Base-by-base conservation (phyloP, 2,113 vertebrate species). In the Taurulus bubalis region DNA sequence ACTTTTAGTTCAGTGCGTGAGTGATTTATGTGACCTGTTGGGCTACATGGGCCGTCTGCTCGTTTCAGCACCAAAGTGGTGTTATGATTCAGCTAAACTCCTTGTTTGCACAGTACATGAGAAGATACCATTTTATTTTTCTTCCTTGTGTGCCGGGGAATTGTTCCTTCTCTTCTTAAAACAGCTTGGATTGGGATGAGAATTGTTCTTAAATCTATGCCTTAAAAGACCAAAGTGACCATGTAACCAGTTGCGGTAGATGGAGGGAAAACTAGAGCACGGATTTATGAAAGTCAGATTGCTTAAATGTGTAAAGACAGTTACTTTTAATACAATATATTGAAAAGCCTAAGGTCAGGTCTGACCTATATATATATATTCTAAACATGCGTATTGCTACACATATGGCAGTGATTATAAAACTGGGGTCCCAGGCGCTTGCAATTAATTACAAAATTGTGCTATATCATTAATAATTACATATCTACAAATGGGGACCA, bases 1-100 rank as follows among this genome's bases (percentile, higher is more conserved):
- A 78, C 68, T 80, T 78, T 36, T 34, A 53, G 24, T 56, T 75
- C 28, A 78, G 66, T 38, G 64, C 56, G 22, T 69, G 47, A 76
- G 56, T 34, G 63, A 70, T 81, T 82, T 77, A 70, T 56, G 67
- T 71, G 71, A 51, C 56, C 47, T 38, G 45, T 65, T 15, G 8
- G 51, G 42, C 59, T 34, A 0, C 45, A 22, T 0, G 2, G 30
- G 40, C 49, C 60, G 32, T 66, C 53, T 53, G 16, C 4, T 68
- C 42, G 2, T 82, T 77, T 80, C 71, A 58, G 12, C 53, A 38
- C 56, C 55, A 56, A 26, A 80, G 59, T 24, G 36, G 30, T 0
- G 8, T 32, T 4, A 36, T 58, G 18, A 34, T 56, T 69, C n/a
- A 30, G 58, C 51, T 65, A 12, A 79, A 62, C 12, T 34, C 4